phyloP scores from a whole-genome alignment of 2,113 vertebrate genomes.

The Aptenodytes patagonicus region DNA sequence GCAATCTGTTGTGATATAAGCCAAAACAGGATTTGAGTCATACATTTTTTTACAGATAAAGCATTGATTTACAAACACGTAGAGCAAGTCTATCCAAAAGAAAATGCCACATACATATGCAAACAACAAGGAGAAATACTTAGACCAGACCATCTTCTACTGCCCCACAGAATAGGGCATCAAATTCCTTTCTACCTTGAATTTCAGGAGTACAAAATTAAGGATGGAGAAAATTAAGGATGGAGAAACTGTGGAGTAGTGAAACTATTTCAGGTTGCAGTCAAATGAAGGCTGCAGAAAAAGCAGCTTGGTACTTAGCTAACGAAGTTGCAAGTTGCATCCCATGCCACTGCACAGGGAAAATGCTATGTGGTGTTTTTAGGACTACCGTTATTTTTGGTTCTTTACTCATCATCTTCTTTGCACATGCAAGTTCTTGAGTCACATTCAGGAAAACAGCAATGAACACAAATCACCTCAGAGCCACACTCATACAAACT shows the following conservation, averaged over 20 bases:
- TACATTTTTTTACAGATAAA: background rate
- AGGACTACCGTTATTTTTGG: background rate
- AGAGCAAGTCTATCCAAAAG: background rate
- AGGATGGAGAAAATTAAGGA: background rate
- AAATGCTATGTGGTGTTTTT: background rate
- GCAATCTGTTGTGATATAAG: slow-evolving; percentile 11
- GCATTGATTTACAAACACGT: background rate
- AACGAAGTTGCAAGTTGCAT: background rate
- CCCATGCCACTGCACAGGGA: background rate
- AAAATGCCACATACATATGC: background rate
- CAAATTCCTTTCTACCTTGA: background rate
- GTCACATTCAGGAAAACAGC: background rate
- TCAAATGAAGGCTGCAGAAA: background rate
- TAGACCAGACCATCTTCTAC: background rate
- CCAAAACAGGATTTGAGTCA: slow-evolving; percentile 38
- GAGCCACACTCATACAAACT: background rate
- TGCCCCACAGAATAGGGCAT: background rate
- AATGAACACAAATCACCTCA: background rate
- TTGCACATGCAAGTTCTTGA: background rate
- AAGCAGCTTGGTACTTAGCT: background rate
- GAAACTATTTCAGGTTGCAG: background rate
- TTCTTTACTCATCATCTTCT: background rate
- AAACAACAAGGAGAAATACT: background rate
- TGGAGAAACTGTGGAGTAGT: background rate
- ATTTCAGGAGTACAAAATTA: background rate